These are phyloP conservation scores for Meleagris gallopavo DNA, from an alignment of 2,113 vertebrate species.

Conservation along the genomic window DNA sequence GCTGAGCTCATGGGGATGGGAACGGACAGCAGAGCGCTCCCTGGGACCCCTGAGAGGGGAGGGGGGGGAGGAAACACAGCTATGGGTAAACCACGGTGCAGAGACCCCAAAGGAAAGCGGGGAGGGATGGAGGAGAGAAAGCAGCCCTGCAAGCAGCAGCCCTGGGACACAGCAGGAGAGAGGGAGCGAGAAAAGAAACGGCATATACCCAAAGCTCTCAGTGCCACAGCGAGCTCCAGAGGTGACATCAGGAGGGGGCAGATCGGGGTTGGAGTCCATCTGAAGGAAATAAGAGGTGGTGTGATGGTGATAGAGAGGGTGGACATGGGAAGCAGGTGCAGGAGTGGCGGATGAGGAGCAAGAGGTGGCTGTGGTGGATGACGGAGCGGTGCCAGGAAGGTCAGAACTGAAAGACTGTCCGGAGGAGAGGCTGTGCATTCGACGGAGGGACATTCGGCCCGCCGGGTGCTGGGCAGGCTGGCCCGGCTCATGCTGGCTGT, in stretches of 20 bases:
- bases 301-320: constrained; percentile 82
- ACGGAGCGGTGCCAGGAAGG: constrained; percentile 75
- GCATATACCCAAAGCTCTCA: constrained; percentile 89
- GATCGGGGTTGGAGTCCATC: constrained; percentile 91
- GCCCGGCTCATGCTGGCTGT: constrained; percentile 80
- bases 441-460: constrained; percentile 81
- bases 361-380: constrained; percentile 71
- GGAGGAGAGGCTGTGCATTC: constrained; percentile 88
- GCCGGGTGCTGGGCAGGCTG: constrained; percentile 75
- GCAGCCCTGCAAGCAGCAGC: constrained; percentile 3
- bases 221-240: constrained; percentile 77
- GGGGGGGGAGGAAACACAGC: background rate
- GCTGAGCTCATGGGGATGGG: rapidly evolving
- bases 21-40: background rate
- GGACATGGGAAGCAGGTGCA: constrained; percentile 78
- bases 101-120: background rate
- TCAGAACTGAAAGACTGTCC: constrained; percentile 86
- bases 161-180: constrained; percentile 33
- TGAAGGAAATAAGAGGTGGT: constrained; percentile 91
- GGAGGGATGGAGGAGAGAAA: background rate
- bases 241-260: constrained; percentile 86
- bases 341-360: constrained; percentile 68
- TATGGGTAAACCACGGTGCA: rapidly evolving
- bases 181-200: constrained; percentile 65
- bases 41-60: background rate